Conservation (phyloP, 2,113 vertebrate genomes). For the Columbina picui region DNA sequence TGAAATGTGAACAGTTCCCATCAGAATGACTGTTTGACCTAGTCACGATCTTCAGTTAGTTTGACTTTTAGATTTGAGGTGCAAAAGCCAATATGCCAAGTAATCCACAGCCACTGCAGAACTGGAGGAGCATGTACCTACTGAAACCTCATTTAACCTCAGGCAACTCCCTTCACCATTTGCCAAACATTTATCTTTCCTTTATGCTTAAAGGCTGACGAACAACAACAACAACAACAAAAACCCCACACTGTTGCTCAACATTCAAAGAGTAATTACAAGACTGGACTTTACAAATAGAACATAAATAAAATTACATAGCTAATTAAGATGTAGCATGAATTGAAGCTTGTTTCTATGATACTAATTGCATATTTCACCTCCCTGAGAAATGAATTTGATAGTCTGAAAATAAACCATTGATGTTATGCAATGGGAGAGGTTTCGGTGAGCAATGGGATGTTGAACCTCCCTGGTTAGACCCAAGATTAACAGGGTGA, state of each 20-base stretch:
- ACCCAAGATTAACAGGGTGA: neutral
- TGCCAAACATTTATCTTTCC: neutral
- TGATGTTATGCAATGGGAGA: neutral
- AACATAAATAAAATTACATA: slow-evolving; percentile 73
- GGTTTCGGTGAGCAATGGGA: neutral
- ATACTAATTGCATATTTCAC: slow-evolving; percentile 60
- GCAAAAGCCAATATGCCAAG: neutral
- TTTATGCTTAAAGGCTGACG: neutral
- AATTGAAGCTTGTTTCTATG: slow-evolving; percentile 38
- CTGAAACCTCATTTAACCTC: neutral
- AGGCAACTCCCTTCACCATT: neutral
- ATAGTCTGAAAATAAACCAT: slow-evolving; percentile 39
- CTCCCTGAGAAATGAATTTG: slow-evolving; percentile 51
- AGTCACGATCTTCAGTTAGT: neutral
- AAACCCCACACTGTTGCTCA: neutral
- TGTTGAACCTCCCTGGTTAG: neutral
- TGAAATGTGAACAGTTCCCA: neutral
- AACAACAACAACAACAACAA: neutral
- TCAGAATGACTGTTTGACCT: neutral
- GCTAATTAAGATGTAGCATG: slow-evolving; percentile 70
- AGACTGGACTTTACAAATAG: slow-evolving; percentile 63
- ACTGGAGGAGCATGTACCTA: neutral
- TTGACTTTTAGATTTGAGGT: neutral
- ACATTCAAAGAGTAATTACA: slow-evolving; percentile 40
- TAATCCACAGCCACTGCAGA: neutral